phyloP scores from a whole-genome alignment of 2,797 vertebrate genomes.

The Helarctos malayanus region DNA sequence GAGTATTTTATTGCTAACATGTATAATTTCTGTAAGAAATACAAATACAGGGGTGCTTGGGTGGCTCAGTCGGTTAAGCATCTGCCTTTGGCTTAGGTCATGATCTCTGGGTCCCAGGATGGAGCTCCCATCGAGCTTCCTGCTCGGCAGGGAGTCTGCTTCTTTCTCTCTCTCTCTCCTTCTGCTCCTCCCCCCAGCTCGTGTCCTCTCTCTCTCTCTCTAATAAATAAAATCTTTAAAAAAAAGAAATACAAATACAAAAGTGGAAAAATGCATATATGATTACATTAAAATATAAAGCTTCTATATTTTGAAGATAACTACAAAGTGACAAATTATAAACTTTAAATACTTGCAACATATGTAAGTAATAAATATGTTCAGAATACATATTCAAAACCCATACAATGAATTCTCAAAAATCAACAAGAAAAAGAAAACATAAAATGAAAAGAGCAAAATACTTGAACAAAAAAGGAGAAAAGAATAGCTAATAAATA shows the following conservation, averaged over 20 bases:
- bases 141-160: neutral
- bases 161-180: neutral
- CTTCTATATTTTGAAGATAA: neutral
- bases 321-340: neutral
- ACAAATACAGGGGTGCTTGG: neutral
- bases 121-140: neutral
- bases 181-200: neutral
- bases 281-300: neutral
- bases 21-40: neutral
- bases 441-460: neutral
- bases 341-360: neutral
- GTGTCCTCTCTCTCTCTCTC: neutral
- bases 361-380: neutral
- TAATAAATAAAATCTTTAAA: neutral
- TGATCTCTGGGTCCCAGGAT: neutral
- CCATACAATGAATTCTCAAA: neutral
- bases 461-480: neutral
- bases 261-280: neutral
- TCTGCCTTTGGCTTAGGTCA: neutral
- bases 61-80: neutral
- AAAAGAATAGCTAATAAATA: neutral
- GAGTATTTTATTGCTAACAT: neutral
- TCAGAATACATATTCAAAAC: neutral
- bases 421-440: neutral
- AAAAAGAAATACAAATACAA: neutral